Percentiles rank a stretch among this genome's conserved stretches.
Conservation (phyloP, 2,113 vertebrate genomes). For the Siniperca knerii region DNA sequence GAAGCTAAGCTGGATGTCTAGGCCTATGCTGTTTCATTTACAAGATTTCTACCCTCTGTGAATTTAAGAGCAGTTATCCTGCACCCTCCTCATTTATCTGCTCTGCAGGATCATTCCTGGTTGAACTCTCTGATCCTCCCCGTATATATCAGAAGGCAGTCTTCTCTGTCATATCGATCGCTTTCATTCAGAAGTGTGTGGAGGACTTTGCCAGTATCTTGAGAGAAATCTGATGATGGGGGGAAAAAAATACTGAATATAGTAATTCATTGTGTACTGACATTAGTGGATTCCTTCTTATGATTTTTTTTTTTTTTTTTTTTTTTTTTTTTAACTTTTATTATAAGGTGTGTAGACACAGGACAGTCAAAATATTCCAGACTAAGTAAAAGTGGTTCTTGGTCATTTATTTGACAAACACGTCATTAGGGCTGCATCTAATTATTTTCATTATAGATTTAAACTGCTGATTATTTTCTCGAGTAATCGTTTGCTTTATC, state of each 20-base stretch:
- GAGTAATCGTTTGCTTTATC: neutral
- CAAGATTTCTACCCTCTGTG: slow-evolving; percentile 6
- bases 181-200: neutral
- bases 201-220: slow-evolving; percentile 8
- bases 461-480: neutral
- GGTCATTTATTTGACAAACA: neutral
- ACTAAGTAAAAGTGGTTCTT: neutral
- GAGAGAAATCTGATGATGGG: neutral
- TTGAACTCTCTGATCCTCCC: slow-evolving; percentile 20
- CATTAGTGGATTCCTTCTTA: neutral
- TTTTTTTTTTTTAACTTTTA: neutral
- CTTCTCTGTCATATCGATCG: slow-evolving; percentile 27
- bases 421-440: neutral
- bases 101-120: slow-evolving; percentile 27
- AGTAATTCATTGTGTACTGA: neutral
- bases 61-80: slow-evolving; percentile 30
- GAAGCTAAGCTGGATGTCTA: slow-evolving; percentile 2
- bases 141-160: neutral
- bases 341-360: neutral
- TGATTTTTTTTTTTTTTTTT: neutral
- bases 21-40: slow-evolving; percentile 12
- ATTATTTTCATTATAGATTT: neutral
- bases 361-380: neutral
- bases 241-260: neutral
- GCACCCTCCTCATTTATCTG: slow-evolving; percentile 35